phyloP scores from a whole-genome alignment of 92 coral and sea anemone genomes.

The Galaxea fascicularis region DNA sequence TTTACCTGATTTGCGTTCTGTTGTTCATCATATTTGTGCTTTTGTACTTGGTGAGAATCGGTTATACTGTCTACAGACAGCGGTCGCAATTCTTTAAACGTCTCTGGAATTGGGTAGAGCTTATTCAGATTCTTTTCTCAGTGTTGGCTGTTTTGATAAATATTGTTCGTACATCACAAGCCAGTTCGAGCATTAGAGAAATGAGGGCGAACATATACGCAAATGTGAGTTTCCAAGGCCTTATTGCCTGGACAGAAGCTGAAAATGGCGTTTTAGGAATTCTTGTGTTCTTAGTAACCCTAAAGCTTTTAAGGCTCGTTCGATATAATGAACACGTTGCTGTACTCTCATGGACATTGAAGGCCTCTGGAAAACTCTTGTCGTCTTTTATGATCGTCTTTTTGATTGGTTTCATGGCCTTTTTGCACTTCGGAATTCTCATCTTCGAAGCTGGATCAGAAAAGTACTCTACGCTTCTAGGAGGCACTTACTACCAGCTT shows the following conservation, averaged over 20 bases:
- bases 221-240: conserved; percentile 63
- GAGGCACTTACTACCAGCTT: conserved; percentile 47
- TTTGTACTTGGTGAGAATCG: conserved; percentile 50
- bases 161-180: conserved; percentile 49
- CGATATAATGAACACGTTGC: conserved; percentile 74
- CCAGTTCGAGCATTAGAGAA: conserved; percentile 46
- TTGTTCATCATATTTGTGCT: conserved; percentile 62
- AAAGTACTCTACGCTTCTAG: conserved; percentile 44
- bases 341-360: conserved; percentile 56
- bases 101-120: conserved; percentile 76
- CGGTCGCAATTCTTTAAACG: conserved; percentile 44
- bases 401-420: conserved; percentile 46
- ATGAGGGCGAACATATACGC: conserved; percentile 56
- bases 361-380: conserved; percentile 34
- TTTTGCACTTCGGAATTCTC: conserved; percentile 45
- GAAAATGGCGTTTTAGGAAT: conserved; percentile 68
- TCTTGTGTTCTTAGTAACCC: conserved; percentile 60
- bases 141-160: conserved; percentile 47
- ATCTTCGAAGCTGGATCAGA: conserved; percentile 54
- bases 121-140: conserved; percentile 57
- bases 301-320: conserved; percentile 64
- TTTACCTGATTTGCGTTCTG: conserved; percentile 67
- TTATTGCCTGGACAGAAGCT: conserved; percentile 51
- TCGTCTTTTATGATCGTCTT: conserved; percentile 47
- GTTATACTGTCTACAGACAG: conserved; percentile 40